Evolutionary conservation across 2,797 vertebrate genomes (phyloP).

Genomic region (Denticeps clupeoides): DNA sequence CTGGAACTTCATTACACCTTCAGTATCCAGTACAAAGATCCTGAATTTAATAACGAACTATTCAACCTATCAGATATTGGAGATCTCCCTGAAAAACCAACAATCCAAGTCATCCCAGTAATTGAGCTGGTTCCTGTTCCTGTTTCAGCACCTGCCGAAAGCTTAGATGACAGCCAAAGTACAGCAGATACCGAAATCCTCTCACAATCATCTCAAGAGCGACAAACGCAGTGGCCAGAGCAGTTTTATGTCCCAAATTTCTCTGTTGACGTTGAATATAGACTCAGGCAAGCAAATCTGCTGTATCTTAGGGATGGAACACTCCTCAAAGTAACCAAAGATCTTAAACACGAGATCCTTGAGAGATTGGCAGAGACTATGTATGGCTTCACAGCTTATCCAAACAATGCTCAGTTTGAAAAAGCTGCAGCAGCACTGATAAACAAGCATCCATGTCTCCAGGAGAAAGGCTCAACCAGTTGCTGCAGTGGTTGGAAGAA

Average conservation of each 20-base stretch:
- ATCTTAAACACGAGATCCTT: too few relatives aligned
- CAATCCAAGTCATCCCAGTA: slow-evolving; percentile 19
- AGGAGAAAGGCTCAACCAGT: slow-evolving; percentile 13
- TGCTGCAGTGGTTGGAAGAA: slow-evolving; percentile 24
- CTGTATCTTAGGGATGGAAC: slow-evolving; percentile 17
- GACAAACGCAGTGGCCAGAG: slow-evolving; percentile 9
- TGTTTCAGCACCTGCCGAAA: not conserved
- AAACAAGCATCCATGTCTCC: slow-evolving; percentile 23
- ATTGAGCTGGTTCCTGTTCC: slow-evolving; percentile 6
- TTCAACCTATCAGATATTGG: slow-evolving; percentile 19
- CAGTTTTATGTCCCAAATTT: slow-evolving; percentile 23
- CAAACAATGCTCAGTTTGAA: slow-evolving; percentile 14
- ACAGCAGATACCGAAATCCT: slow-evolving; percentile 24
- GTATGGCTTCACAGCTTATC: slow-evolving; percentile 20
- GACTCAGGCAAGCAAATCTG: slow-evolving; percentile 23
- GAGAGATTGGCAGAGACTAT: slow-evolving; percentile 19
- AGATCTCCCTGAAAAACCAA: slow-evolving; percentile 26
- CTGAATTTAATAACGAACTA: slow-evolving; percentile 23
- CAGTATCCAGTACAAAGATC: slow-evolving; percentile 15
- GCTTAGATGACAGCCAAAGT: slow-evolving; percentile 13
- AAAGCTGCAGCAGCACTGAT: slow-evolving; percentile 23
- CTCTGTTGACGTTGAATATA: slow-evolving; percentile 25
- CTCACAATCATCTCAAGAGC: slow-evolving; percentile 3
- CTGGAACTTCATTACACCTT: slow-evolving; percentile 18
- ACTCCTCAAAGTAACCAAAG: slow-evolving; percentile 23